Base-by-base conservation (phyloP, 1,140 invertebrate genomes). In the Marisa cornuarietis region DNA sequence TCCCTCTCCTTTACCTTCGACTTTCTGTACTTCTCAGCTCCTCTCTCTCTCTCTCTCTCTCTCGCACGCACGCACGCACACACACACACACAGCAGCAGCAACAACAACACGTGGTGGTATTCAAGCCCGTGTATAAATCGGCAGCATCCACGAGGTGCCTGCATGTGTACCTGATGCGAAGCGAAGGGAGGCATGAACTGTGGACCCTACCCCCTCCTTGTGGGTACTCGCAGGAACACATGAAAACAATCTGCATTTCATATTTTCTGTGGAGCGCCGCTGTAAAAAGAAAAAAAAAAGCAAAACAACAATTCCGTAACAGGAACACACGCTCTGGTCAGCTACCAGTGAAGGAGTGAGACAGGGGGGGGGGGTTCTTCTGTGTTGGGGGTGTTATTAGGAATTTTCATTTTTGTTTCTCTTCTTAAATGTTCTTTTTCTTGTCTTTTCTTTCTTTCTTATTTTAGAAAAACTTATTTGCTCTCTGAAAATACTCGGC, bases 21-120 rank as follows among this genome's bases (percentile, higher is more conserved):
- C 24, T 26, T 66, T 31, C 18, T 24, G 16, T 24, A 20, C 52
- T 75, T 24, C n/a, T 16, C 54, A 26, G 18, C 22, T n/a, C 24
- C 73, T 69, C 26, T 58, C 71, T 51, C 24, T 20, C 62, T 74
- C 65, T 58, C 61, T 65, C 51, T 79, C 31, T 74, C 61, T 71
- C 81, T 82, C 81, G n/a, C n/a, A n/a, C n/a, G n/a, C n/a, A n/a
- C n/a, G n/a, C n/a, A n/a, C n/a, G n/a, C n/a, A n/a, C n/a, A n/a
- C 83, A 20, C 63, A 22, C 20, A 22, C 63, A 24, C 6, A 65
- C 20, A 65, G 20, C 20, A 65, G 20, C 63, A 8, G 4, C 63
- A 24, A 65, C 63, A 42, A 42, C 31, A 24, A 65, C 63, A 24
- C 11, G 7, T 24, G 63, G 13, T 65, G 63, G 63, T 24, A 65